Evolutionary conservation across 2,113 vertebrate genomes (phyloP), one percentile per base, ranked within the genome.

Genomic region (Urocitellus parryii): DNA sequence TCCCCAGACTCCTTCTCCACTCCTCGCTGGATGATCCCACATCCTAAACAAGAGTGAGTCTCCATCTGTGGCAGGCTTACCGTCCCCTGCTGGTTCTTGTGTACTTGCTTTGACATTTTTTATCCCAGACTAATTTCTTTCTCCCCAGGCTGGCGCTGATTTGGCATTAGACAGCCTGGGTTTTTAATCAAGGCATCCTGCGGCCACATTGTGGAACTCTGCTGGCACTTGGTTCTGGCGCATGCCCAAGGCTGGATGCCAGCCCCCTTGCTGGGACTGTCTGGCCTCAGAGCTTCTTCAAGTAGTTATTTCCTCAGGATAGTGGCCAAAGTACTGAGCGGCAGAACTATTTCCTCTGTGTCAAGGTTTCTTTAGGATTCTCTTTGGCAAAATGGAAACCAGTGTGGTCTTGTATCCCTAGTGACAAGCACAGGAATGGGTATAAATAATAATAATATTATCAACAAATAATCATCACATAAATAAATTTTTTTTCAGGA

Each of bases 71-170:
- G 82, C n/a, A 2, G 5, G 0, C 86, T 77, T 86, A 13, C 61
- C 45, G 7, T 12, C 78, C 93, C 37, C 27, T 56, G 22, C 42
- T 58, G 73, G 22, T 20, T 65, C 68, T 58, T 24, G 65, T 74
- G 27, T 67, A 22, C 58, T 93, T 61, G 58, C 58, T 93, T 87
- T 86, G 86, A 90, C n/a, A 12, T 61, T 95, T 93, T 96, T 94
- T 72, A 96, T 94, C 94, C 95, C 73, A 42, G 85, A 67, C 72
- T 91, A 85, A 94, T 97, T 82, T 92, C 80, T 95, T 79, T 68
- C 68, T 73, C 84, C 89, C 61, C 37, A 5, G 73, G 85, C 96
- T 86, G 89, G 82, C 34, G 37, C 91, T 29, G 51, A 11, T 4
- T 68, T 95, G 96, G 78, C 96, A 76, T 79, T 3, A 9, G 14